A percentile compares a stretch with the other conserved stretches of the same genome.
These are phyloP conservation scores for Brachyhypopomus gauderio DNA, from an alignment of 2,113 vertebrate species.

Conservation along the genomic window DNA sequence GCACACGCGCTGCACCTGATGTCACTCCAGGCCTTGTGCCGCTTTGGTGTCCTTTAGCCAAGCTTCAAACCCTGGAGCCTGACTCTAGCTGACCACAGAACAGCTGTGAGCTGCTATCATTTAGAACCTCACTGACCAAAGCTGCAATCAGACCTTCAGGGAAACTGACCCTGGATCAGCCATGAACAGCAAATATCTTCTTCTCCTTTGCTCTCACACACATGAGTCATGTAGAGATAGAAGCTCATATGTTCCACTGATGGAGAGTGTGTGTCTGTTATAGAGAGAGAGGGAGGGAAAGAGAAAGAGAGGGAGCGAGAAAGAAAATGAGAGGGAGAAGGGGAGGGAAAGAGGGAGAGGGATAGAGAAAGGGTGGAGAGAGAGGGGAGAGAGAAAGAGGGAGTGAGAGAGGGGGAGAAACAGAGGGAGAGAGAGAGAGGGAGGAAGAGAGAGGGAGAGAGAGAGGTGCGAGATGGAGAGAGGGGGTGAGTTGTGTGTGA, in stretches of 20 bases:
- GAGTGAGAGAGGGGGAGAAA: not conserved
- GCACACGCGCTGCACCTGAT: slow-evolving; percentile 59
- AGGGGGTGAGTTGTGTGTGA: not conserved
- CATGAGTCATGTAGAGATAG: not conserved
- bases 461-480: too few relatives aligned
- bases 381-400: not conserved
- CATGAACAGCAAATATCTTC: not conserved
- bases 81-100: too few relatives aligned
- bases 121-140: too few relatives aligned
- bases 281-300: not conserved
- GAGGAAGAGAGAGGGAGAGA: not conserved
- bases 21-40: slow-evolving; percentile 57
- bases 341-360: not conserved
- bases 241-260: not conserved
- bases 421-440: not conserved
- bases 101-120: too few relatives aligned
- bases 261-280: not conserved
- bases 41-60: slow-evolving; percentile 14
- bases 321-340: not conserved
- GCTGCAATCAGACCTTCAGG: not conserved
- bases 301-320: not conserved
- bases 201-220: not conserved
- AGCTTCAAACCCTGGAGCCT: slow-evolving; percentile 6
- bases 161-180: not conserved
- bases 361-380: not conserved